Evolutionary conservation across 2,113 vertebrate species (phyloP).

Genomic region (Fukomys damarensis): DNA sequence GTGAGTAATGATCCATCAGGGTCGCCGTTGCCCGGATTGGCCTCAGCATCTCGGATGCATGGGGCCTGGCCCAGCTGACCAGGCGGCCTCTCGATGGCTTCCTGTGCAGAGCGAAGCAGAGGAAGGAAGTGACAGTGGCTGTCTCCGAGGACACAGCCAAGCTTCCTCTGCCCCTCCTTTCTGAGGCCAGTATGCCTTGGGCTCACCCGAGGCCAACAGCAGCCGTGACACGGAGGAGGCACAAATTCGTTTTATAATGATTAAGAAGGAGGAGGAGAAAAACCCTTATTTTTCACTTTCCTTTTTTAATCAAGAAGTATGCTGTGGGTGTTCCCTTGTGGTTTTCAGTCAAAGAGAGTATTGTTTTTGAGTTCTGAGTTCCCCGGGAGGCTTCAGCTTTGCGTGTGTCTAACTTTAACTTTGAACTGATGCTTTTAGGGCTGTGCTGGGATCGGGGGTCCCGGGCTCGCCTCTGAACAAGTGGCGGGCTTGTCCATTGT

Average conservation of each 20-base stretch:
- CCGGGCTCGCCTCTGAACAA: slow-evolving; percentile 59
- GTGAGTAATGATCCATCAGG: background rate
- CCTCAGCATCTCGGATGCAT: fast-evolving
- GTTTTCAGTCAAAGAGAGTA: slow-evolving; percentile 83
- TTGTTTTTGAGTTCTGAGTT: slow-evolving; percentile 79
- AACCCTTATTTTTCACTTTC: slow-evolving; percentile 83
- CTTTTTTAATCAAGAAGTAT: slow-evolving; percentile 83
- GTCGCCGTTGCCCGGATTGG: fast-evolving
- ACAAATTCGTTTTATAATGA: slow-evolving; percentile 81
- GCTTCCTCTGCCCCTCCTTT: background rate
- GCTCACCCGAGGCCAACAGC: slow-evolving; percentile 47
- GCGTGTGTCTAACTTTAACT: slow-evolving; percentile 81
- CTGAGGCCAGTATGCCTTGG: slow-evolving; percentile 30
- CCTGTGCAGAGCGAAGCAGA: background rate
- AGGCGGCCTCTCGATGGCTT: background rate
- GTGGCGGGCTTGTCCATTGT: slow-evolving; percentile 69
- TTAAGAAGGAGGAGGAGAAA: slow-evolving; percentile 60
- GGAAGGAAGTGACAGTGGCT: slow-evolving; percentile 65
- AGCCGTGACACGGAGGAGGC: slow-evolving; percentile 71
- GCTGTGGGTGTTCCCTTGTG: slow-evolving; percentile 84
- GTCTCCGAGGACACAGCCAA: background rate
- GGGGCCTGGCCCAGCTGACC: background rate
- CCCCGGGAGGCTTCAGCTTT: slow-evolving; percentile 66
- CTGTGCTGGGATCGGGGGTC: slow-evolving; percentile 66
- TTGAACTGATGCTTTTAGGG: slow-evolving; percentile 74